These are phyloP conservation scores for Marcusenius ussheri DNA, from an alignment of 2,113 vertebrate species.

Conservation along the genomic window DNA sequence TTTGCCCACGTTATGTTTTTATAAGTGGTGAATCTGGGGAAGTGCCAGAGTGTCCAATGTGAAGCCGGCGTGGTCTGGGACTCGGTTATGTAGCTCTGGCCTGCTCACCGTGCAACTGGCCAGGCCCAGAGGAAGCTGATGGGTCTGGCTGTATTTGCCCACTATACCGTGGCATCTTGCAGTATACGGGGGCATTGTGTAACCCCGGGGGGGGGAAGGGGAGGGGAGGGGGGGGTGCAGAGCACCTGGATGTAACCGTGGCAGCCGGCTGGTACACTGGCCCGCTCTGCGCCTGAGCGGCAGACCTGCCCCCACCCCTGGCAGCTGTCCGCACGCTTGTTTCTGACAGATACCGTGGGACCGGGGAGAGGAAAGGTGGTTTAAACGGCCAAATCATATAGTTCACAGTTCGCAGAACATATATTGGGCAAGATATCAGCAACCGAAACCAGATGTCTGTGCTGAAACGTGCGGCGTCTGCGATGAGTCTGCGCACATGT, in stretches of 20 bases:
- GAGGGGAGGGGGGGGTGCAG: background rate
- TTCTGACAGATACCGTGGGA: slow-evolving; percentile 17
- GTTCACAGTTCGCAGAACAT: slow-evolving; percentile 21
- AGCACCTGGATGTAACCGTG: background rate
- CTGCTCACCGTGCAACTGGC: background rate
- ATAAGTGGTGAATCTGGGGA: background rate
- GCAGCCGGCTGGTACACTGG: background rate
- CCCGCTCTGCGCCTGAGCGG: background rate
- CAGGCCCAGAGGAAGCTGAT: background rate
- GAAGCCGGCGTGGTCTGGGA: background rate
- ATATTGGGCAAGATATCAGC: slow-evolving; percentile 24
- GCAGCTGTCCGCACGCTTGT: slow-evolving; percentile 1
- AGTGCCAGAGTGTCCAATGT: background rate
- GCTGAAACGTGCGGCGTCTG: background rate
- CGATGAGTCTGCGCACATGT: background rate
- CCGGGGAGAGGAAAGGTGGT: slow-evolving; percentile 18
- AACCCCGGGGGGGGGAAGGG: too few species aligned
- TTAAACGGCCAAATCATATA: slow-evolving; percentile 21
- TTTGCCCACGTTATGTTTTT: background rate
- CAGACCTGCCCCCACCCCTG: background rate
- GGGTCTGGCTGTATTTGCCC: background rate
- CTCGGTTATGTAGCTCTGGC: background rate
- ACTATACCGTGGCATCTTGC: background rate
- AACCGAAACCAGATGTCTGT: slow-evolving; percentile 25
- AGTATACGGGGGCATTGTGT: background rate